phyloP scores from a whole-genome alignment of 2,113 vertebrate species.

The Halcyon senegalensis region DNA sequence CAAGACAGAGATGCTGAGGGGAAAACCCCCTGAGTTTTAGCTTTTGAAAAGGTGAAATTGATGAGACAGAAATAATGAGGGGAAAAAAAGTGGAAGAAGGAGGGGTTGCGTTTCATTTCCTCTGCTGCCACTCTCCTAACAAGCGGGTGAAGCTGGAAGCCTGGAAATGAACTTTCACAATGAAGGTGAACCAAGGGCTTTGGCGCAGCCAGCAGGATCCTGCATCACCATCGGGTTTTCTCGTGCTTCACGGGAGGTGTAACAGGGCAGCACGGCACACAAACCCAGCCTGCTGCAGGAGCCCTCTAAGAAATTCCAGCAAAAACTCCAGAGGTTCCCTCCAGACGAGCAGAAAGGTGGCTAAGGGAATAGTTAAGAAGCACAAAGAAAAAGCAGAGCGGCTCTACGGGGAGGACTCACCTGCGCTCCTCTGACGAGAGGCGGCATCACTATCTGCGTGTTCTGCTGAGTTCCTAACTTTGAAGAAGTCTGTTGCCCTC shows the following conservation, averaged over 20 bases:
- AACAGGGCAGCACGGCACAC: background rate
- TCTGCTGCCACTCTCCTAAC: background rate
- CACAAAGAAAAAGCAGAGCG: background rate
- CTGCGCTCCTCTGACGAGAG: conserved; percentile 93
- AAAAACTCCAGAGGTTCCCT: background rate
- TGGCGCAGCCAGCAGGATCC: background rate
- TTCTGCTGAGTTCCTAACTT: conserved; percentile 85
- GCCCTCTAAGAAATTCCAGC: background rate
- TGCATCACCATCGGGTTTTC: background rate
- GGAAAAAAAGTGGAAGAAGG: background rate
- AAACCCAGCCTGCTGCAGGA: too few relatives aligned
- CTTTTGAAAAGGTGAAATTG: background rate
- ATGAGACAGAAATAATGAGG: background rate
- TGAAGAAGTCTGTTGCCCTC: conserved; percentile 87
- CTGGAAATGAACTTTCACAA: background rate
- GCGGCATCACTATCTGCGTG: conserved; percentile 93
- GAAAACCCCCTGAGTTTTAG: background rate
- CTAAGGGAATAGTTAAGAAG: background rate
- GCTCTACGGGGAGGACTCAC: conserved; percentile 62
- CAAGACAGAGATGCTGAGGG: background rate
- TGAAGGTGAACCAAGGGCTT: background rate
- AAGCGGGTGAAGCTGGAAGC: background rate
- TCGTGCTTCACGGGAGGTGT: background rate
- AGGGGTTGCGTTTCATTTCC: background rate
- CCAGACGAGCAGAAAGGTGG: background rate